Percentiles rank a stretch among this genome's conserved stretches.
These are phyloP conservation scores for Ardeotis arabs DNA, from an alignment of 2,113 vertebrate genomes.

Conservation along the genomic window DNA sequence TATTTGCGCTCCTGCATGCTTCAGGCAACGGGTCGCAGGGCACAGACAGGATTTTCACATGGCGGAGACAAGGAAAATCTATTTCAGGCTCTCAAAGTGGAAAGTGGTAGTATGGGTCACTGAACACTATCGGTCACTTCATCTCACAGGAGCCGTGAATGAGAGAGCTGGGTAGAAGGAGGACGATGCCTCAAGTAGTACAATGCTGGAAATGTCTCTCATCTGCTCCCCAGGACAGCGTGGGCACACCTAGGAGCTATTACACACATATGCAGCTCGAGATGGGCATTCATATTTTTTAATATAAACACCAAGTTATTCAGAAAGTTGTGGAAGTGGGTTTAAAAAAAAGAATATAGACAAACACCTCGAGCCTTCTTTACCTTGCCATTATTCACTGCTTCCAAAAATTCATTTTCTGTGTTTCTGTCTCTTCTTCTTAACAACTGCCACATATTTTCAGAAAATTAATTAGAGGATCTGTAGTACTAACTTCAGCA, in stretches of 20 bases:
- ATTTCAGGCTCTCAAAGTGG: conserved; percentile 34
- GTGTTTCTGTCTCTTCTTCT: not conserved
- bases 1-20: not conserved
- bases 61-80: conserved; percentile 25
- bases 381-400: not conserved
- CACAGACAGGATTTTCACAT: not conserved
- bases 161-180: not conserved
- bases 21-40: not conserved
- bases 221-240: not conserved
- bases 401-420: not conserved
- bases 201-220: not conserved
- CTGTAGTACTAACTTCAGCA: not conserved
- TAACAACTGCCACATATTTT: not conserved
- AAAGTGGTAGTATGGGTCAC: not conserved
- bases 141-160: not conserved
- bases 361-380: not conserved
- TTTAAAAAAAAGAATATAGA: not conserved
- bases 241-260: not conserved
- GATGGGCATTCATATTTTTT: not conserved
- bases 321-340: not conserved
- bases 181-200: not conserved
- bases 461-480: not conserved
- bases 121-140: not conserved
- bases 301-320: not conserved
- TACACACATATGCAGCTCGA: not conserved